These are phyloP conservation scores for Rapana venosa DNA, from an alignment of 2,888 invertebrate genomes.

Conservation along the genomic window DNA sequence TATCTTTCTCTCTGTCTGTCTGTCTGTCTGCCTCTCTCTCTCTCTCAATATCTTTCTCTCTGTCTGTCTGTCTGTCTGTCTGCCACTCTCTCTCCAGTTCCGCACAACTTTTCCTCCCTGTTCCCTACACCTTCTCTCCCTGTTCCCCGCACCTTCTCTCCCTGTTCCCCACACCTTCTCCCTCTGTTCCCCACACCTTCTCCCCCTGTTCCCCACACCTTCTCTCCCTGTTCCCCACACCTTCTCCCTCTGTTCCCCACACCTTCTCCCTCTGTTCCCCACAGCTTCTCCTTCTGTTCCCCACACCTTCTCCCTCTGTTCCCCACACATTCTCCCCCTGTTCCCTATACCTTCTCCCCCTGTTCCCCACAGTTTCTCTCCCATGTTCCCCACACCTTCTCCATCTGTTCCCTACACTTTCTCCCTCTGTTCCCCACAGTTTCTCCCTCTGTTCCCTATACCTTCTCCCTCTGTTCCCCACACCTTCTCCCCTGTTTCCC, in stretches of 20 bases:
- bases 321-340: no score
- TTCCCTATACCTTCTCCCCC: not conserved
- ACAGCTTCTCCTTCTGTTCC: not conserved
- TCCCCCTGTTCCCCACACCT: not conserved
- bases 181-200: not conserved
- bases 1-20: not conserved
- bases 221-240: not conserved
- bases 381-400: not conserved
- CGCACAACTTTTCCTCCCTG: no score
- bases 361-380: not conserved
- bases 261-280: not conserved
- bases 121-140: constrained; percentile 8
- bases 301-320: not conserved
- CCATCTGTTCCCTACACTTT: not conserved
- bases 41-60: no score
- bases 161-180: not conserved
- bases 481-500: not conserved
- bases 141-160: not conserved
- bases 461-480: not conserved
- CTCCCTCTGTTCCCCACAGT: not conserved
- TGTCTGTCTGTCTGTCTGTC: not conserved
- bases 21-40: no score
- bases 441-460: no score
- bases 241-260: not conserved
- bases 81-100: not conserved